phyloP scores from a whole-genome alignment of 2,113 vertebrate genomes.

The Mesocricetus auratus region DNA sequence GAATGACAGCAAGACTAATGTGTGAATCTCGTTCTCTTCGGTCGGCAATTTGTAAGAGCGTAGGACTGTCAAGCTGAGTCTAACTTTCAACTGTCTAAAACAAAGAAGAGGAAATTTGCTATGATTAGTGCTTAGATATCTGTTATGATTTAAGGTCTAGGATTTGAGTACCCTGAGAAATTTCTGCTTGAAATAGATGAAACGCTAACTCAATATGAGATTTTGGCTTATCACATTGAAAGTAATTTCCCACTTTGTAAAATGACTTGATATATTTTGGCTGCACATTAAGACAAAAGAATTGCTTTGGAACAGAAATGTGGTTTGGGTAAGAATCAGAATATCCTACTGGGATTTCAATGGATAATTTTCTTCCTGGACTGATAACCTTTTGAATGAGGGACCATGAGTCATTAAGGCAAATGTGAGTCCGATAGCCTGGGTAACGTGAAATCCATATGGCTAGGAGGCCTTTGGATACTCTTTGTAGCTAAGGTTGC shows the following conservation, averaged over 20 bases:
- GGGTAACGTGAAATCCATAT: constrained; percentile 45
- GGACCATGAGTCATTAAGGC: constrained; percentile 57
- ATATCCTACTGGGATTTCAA: constrained; percentile 39
- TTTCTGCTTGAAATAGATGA: constrained; percentile 74
- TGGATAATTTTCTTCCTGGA: constrained; percentile 55
- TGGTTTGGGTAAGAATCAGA: constrained; percentile 46
- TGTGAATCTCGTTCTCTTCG: constrained; percentile 57
- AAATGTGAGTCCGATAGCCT: constrained; percentile 42
- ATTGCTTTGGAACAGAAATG: constrained; percentile 58
- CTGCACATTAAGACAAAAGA: constrained; percentile 46
- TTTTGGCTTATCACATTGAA: constrained; percentile 66
- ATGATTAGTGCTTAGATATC: constrained; percentile 62
- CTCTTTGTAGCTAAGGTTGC: background rate
- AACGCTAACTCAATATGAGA: constrained; percentile 71
- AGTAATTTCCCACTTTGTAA: constrained; percentile 77
- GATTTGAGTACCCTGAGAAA: constrained; percentile 62
- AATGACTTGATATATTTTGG: constrained; percentile 65
- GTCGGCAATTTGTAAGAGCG: constrained; percentile 73
- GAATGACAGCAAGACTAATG: constrained; percentile 75
- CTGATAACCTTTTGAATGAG: constrained; percentile 61
- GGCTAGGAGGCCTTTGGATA: constrained; percentile 44
- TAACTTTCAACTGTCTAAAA: constrained; percentile 63
- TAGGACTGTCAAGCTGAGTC: constrained; percentile 65
- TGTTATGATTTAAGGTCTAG: constrained; percentile 69
- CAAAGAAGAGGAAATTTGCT: constrained; percentile 70